These are phyloP conservation scores for Anthrax anthrax DNA, from an alignment of 2,888 invertebrate genomes.

Conservation along the genomic window DNA sequence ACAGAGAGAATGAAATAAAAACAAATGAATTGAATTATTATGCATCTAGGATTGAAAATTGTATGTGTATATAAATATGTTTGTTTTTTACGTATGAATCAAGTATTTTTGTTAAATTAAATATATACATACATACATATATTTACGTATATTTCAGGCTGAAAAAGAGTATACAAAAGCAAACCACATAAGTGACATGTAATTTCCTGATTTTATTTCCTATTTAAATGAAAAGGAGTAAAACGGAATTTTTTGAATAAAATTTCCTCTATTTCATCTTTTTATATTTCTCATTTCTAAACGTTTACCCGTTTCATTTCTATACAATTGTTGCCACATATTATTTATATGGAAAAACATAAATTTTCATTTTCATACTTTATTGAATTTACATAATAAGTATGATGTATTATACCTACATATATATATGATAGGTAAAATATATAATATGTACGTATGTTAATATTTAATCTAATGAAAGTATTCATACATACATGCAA, in stretches of 20 bases:
- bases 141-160: neutral
- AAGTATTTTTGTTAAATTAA: too few species aligned
- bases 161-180: neutral
- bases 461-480: neutral
- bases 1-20: too few species aligned
- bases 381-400: neutral
- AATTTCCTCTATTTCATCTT: neutral
- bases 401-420: too few species aligned
- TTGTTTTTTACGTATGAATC: too few species aligned
- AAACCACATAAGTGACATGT: constrained; percentile 9
- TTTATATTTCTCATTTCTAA: too few species aligned
- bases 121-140: neutral
- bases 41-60: too few species aligned
- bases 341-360: too few species aligned
- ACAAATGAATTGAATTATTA: too few species aligned
- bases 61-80: too few species aligned
- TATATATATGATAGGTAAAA: too few species aligned
- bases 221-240: constrained; percentile 10
- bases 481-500: too few species aligned
- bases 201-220: constrained; percentile 12
- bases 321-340: too few species aligned
- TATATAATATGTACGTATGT: neutral
- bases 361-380: constrained; percentile 6
- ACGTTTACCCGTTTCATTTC: neutral
- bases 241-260: constrained; percentile 8